Conservation (phyloP, 2,797 vertebrate genomes). For the Octomys mimax region DNA sequence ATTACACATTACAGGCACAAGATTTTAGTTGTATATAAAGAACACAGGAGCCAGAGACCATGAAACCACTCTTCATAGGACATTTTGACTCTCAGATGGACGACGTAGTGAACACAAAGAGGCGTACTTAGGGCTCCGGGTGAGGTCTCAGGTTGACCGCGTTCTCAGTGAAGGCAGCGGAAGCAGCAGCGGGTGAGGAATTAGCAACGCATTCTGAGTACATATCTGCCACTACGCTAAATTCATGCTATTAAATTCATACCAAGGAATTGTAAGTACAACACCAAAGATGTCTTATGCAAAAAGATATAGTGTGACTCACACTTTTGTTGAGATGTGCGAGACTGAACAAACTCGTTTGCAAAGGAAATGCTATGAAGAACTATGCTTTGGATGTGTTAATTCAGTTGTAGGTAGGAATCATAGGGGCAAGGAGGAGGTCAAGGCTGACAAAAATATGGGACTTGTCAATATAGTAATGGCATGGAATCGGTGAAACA, state of each 20-base stretch:
- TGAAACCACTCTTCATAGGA: background rate
- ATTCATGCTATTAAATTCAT: background rate
- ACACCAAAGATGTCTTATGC: background rate
- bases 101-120: background rate
- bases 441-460: background rate
- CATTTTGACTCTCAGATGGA: conserved; percentile 1
- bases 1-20: background rate
- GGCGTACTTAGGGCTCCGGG: background rate
- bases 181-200: background rate
- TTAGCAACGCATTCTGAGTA: background rate
- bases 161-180: background rate
- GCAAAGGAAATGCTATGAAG: background rate
- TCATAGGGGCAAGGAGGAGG: background rate
- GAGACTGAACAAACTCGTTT: background rate
- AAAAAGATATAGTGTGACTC: background rate
- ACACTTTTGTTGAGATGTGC: background rate
- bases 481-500: background rate
- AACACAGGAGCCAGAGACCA: background rate
- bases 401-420: background rate
- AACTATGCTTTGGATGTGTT: background rate
- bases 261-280: background rate
- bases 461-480: background rate
- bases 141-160: background rate
- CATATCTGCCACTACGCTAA: background rate
- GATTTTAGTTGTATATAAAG: background rate